Conservation (phyloP, 2,888 invertebrate species). For the Scaptomyza tumidula region DNA sequence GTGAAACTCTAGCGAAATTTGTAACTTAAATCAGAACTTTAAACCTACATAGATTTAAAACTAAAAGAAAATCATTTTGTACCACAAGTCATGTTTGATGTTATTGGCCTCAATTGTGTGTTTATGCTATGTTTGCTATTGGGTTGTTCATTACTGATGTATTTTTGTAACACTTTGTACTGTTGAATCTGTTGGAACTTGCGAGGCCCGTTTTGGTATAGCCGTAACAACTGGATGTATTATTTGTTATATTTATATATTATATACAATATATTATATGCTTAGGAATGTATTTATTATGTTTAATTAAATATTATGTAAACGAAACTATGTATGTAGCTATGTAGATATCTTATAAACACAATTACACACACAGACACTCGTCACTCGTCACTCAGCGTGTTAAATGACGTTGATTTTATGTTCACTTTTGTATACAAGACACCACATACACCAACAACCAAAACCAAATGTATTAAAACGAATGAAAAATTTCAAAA, state of each 20-base stretch:
- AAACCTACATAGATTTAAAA: slow-evolving; percentile 7
- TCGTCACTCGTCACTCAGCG: slow-evolving; percentile 31
- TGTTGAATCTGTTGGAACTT: slow-evolving; percentile 55
- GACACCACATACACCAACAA: slow-evolving; percentile 12
- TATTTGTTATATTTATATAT: slow-evolving; percentile 72
- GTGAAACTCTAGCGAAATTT: slow-evolving; percentile 55
- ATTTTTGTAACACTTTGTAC: slow-evolving; percentile 72
- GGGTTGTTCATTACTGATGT: slow-evolving; percentile 59
- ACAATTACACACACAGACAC: slow-evolving; percentile 24
- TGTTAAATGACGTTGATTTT: slow-evolving; percentile 62
- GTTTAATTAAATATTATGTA: slow-evolving; percentile 67
- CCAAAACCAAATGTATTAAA: slow-evolving; percentile 73
- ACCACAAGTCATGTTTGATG: slow-evolving; percentile 19
- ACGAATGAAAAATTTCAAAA: slow-evolving; percentile 54
- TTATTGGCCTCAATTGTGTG: slow-evolving; percentile 35
- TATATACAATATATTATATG: slow-evolving; percentile 56
- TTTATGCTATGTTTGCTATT: slow-evolving; percentile 36
- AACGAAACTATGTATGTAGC: slow-evolving; percentile 68
- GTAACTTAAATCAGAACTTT: slow-evolving; percentile 13
- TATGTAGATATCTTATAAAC: slow-evolving; percentile 67
- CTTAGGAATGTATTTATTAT: slow-evolving; percentile 73
- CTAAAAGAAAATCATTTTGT: slow-evolving; percentile 32
- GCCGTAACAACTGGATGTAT: slow-evolving; percentile 62
- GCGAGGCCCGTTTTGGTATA: slow-evolving; percentile 33
- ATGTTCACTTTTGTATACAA: slow-evolving; percentile 72